Evolutionary conservation across 2,797 vertebrate species (phyloP), one percentile per base, ranked within the genome.

Genomic region (Cossypha niveicapilla): DNA sequence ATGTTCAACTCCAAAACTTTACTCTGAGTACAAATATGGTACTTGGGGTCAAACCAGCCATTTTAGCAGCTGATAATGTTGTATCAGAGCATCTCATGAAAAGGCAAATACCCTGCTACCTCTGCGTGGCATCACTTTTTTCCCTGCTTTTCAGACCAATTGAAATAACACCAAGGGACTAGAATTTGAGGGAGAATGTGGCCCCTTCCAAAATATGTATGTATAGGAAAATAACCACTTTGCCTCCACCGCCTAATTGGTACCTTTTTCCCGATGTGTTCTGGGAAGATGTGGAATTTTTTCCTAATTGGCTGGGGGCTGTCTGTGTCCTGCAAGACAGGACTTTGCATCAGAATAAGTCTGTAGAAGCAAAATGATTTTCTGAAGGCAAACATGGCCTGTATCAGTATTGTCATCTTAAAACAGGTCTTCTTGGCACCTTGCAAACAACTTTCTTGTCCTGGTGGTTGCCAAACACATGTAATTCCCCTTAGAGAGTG

Each of bases 291-390:
- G 27, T 73, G 61, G n/a, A 70, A 42, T 84, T 88, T 92, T 79
- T 80, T 92, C 77, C 67, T 63, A 73, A 90, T 92, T 93, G 92
- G 60, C 78, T 82, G 80, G 11, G 45, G 23, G 30, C 63, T 74
- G 12, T 78, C 34, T 73, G 19, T 88, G 45, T 88, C 84, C 67
- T 95, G 53, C 37, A 73, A 77, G 42, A 91, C 77, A 80, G 66
- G 22, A 51, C 18, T 88, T 90, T 65, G 10, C 41, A 71, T 92
- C 39, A 67, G 42, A 30, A 70, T 81, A 45, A 73, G 74, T 82
- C 73, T 86, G 25, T 50, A 85, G 90, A 86, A 91, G 44, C 28
- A 85, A 90, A 94, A 72, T 32, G 60, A 54, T 88, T 94, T 94
- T 74, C 80, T 84, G 74, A 86, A 94, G 90, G 63, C 73, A 67